Percentiles rank a stretch among this genome's conserved stretches.
phyloP scores from a whole-genome alignment of 2,888 invertebrate genomes.

The Disparrhopalites patrizii region DNA sequence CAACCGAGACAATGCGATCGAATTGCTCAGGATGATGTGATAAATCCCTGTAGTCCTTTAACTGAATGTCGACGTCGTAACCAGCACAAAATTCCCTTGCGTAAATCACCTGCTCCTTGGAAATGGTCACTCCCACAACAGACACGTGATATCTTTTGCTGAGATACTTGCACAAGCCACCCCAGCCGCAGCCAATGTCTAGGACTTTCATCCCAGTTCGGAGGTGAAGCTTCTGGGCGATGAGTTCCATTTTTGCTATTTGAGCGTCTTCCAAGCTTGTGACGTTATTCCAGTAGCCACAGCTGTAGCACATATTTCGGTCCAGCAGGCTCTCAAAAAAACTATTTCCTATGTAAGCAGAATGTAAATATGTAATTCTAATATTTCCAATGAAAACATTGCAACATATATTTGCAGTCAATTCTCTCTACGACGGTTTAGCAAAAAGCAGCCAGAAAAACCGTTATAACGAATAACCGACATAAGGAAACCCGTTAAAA shows the following conservation, averaged over 20 bases:
- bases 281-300: no score
- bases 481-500: no score
- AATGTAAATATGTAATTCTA: background rate
- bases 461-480: no score
- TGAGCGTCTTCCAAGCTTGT: constrained; percentile 24
- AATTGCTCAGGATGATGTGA: constrained; percentile 24
- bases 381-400: no score
- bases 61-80: background rate
- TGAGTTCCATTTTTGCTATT: constrained; percentile 31
- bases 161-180: constrained; percentile 43
- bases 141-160: constrained; percentile 38
- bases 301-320: no score
- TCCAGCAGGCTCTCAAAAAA: no score
- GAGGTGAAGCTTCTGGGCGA: constrained; percentile 32
- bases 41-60: background rate
- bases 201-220: constrained; percentile 34
- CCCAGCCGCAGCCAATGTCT: no score
- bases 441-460: no score
- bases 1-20: constrained; percentile 43
- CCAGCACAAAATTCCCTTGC: background rate
- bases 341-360: no score
- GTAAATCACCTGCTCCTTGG: constrained; percentile 36
- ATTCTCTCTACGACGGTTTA: no score
- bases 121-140: constrained; percentile 42
- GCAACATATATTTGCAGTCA: no score